Conservation (phyloP, 2,797 vertebrate species). For the Sitta carolinensis region DNA sequence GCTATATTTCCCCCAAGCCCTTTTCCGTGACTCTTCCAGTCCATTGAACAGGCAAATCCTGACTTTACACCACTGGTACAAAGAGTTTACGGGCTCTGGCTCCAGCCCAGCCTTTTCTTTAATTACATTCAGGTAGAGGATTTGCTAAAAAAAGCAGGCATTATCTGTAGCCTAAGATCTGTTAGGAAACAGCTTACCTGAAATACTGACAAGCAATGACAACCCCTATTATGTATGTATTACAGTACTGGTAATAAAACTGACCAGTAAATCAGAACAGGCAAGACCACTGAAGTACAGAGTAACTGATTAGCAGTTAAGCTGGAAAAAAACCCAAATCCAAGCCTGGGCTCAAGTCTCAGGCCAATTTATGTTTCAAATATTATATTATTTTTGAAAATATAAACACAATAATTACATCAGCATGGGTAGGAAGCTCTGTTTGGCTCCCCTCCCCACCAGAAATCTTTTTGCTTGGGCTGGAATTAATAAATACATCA, state of each 20-base stretch:
- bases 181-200: not conserved
- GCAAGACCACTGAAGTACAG: not conserved
- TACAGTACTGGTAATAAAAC: not conserved
- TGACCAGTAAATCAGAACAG: constrained; percentile 4
- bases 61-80: not conserved
- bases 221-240: not conserved
- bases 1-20: too few species aligned
- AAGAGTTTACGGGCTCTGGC: not conserved
- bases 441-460: not conserved
- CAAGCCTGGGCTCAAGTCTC: not conserved
- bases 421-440: not conserved
- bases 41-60: not conserved
- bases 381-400: constrained; percentile 22
- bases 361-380: not conserved
- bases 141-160: not conserved
- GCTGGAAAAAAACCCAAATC: not conserved
- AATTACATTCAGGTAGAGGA: not conserved
- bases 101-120: not conserved
- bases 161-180: not conserved
- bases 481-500: constrained; percentile 25
- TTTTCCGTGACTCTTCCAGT: fast-evolving
- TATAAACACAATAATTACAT: not conserved
- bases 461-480: not conserved
- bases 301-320: not conserved
- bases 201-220: not conserved